A percentile compares a stretch with the other conserved stretches of the same genome.
Conservation (phyloP, 2,888 invertebrate genomes). For the Galerucella nymphaeae region DNA sequence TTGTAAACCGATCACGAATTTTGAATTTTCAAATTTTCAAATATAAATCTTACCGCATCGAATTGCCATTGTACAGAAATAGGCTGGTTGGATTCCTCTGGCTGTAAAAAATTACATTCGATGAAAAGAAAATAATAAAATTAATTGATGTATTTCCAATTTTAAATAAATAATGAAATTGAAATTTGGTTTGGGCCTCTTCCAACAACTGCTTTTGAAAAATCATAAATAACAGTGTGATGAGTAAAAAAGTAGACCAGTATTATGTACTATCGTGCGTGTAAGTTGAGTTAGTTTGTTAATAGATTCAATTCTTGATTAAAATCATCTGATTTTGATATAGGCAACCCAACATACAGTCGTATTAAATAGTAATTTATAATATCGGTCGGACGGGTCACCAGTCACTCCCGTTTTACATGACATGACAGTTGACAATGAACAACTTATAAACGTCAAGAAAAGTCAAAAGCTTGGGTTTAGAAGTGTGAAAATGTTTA, state of each 20-base stretch:
- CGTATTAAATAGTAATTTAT: no score
- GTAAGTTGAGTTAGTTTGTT: slow-evolving; percentile 17
- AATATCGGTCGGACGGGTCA: no score
- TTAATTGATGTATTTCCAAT: slow-evolving; percentile 23
- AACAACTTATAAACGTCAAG: no score
- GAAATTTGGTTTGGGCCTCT: slow-evolving; percentile 32
- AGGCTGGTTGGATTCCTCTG: slow-evolving; percentile 46
- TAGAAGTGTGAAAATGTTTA: no score
- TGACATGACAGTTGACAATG: no score
- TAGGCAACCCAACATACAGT: no score
- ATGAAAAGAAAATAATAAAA: slow-evolving; percentile 26
- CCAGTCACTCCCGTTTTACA: no score
- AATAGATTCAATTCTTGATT: no score
- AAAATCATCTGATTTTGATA: no score
- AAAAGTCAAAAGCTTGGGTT: no score
- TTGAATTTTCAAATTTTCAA: slow-evolving; percentile 31
- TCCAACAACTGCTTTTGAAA: slow-evolving; percentile 33
- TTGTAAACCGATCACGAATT: slow-evolving; percentile 23
- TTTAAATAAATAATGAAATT: slow-evolving; percentile 22
- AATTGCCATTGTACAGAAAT: slow-evolving; percentile 48
- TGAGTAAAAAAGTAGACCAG: slow-evolving; percentile 33
- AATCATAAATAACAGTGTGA: slow-evolving; percentile 32
- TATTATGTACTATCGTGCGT: slow-evolving; percentile 22
- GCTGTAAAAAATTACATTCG: slow-evolving; percentile 44
- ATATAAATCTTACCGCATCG: slow-evolving; percentile 47